These are phyloP conservation scores for Anguilla anguilla DNA, from an alignment of 2,797 vertebrate species.

Conservation along the genomic window DNA sequence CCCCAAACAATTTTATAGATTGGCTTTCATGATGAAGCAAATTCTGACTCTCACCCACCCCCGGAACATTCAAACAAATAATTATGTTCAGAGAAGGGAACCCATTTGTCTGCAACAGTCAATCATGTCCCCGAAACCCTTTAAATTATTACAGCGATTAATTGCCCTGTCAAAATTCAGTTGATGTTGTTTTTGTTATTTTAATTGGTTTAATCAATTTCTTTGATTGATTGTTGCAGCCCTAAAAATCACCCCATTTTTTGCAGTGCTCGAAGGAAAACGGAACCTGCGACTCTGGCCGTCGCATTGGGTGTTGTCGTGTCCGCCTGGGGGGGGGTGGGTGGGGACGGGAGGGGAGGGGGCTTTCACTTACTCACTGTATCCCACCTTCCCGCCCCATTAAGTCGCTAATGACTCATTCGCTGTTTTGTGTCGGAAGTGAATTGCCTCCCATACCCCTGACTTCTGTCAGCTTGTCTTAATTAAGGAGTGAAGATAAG, in stretches of 20 bases:
- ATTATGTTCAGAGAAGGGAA: not conserved
- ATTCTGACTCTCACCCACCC: not conserved
- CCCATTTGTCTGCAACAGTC: not conserved
- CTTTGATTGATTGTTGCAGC: not conserved
- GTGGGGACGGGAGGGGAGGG: not conserved
- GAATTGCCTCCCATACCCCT: slow-evolving; percentile 44
- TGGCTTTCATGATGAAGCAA: not conserved
- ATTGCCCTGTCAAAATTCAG: not conserved
- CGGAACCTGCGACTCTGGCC: not conserved
- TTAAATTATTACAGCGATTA: not conserved
- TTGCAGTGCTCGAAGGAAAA: not conserved
- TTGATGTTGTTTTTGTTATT: not conserved
- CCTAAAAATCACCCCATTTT: not conserved
- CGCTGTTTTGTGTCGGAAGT: slow-evolving; percentile 31
- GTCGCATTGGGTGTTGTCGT: not conserved
- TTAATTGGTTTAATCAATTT: not conserved
- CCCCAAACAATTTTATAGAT: not conserved
- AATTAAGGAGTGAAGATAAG: slow-evolving; percentile 50
- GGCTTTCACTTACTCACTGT: not conserved
- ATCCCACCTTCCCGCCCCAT: not conserved
- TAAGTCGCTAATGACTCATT: not conserved
- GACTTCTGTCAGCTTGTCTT: slow-evolving; percentile 41
- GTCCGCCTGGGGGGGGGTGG: not conserved
- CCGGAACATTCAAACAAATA: not conserved
- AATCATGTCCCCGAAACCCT: not conserved